Evolutionary conservation across 2,113 vertebrate genomes (phyloP), one percentile per base, ranked within the genome.

Genomic region (Cebidichthys violaceus): DNA sequence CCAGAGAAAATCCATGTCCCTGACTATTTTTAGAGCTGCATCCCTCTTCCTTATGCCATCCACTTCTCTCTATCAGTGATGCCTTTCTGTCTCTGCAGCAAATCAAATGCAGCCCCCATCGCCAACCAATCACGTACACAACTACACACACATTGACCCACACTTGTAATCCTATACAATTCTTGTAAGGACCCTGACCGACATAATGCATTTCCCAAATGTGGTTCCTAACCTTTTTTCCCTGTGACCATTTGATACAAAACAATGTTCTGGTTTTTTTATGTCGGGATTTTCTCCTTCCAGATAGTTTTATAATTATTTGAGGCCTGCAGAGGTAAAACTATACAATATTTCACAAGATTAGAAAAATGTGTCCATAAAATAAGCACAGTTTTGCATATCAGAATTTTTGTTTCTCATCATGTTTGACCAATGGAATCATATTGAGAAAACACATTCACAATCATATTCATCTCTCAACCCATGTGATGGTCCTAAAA

Each of bases 1-100:
- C 83, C 68, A 43, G 54, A 73, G 75, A 88, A 83, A 90, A 85
- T 87, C 87, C 82, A 80, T 88, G 88, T 83, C 75, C 70, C 35
- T 37, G 60, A 65, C 89, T 92, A 93, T 92, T 92, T 92, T 88
- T 91, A 93, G 90, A 71, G 33, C 15, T 29, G 70, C 62, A 20
- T 78, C 69, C 81, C 76, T 83, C 80, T 76, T 90, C 71, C 75
- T 70, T 68, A 29, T 77, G 87, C 45, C 72, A 79, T 75, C 47
- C 68, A 73, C 89, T 89, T 75, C 77, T 85, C 75, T 88, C 75
- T 84, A 88, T 90, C 77, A 89, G 52, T 41, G 67, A 78, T 77
- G 73, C 77, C 84, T 74, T 64, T 83, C 66, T 62, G 62, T 57
- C 20, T 78, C 31, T 83, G 70, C 84, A 71, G 54, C 70, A 52